Percentiles rank a stretch among this genome's conserved stretches.
These are phyloP conservation scores for Paralichthys olivaceus DNA, from an alignment of 2,113 vertebrate genomes.

Conservation along the genomic window DNA sequence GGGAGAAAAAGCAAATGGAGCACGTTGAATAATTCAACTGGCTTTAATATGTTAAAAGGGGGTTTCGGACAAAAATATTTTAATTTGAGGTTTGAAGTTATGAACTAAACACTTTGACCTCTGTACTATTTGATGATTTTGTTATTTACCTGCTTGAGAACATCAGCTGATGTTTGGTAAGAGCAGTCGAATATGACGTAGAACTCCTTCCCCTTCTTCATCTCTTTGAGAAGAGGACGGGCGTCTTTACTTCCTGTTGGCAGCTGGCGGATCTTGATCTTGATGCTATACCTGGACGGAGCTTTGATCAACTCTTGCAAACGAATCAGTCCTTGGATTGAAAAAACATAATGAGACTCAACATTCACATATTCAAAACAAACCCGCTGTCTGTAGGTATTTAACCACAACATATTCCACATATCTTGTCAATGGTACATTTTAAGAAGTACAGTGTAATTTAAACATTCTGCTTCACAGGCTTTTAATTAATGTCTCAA, in stretches of 20 bases:
- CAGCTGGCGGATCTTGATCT: slow-evolving; percentile 97
- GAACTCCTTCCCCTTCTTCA: slow-evolving; percentile 98
- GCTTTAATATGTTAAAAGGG: no score
- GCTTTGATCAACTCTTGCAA: slow-evolving; percentile 99
- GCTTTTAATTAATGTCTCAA: neutral
- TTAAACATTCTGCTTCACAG: no score
- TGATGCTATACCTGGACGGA: slow-evolving; percentile 96
- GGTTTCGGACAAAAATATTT: neutral
- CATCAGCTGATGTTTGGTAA: slow-evolving; percentile 90
- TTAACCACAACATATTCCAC: no score
- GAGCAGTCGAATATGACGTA: slow-evolving; percentile 98
- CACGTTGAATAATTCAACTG: no score
- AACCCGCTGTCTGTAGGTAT: neutral
- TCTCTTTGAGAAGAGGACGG: slow-evolving; percentile 95
- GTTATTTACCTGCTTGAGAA: slow-evolving; percentile 92
- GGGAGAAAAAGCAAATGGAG: neutral
- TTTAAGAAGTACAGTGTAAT: no score
- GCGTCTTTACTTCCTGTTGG: slow-evolving; percentile 94
- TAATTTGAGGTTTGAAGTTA: neutral
- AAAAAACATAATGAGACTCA: slow-evolving; percentile 7
- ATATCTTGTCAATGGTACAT: no score
- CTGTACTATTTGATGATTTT: neutral
- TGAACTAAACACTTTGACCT: neutral
- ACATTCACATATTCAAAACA: fast-evolving
- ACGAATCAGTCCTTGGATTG: slow-evolving; percentile 91